phyloP scores from a whole-genome alignment of 2,113 vertebrate species.

The Indicator maculatus region DNA sequence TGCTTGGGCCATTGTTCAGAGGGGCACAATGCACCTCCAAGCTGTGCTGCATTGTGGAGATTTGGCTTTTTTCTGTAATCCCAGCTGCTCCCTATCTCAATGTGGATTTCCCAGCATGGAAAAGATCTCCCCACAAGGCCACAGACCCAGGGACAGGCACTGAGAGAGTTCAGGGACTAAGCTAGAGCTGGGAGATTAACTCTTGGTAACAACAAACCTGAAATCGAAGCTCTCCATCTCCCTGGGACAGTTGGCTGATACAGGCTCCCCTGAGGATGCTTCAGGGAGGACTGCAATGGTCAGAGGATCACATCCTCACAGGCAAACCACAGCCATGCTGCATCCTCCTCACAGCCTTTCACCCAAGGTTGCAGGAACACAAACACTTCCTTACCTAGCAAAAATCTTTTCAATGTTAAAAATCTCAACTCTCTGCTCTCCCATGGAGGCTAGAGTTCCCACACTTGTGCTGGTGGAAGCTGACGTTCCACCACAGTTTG shows the following conservation, averaged over 20 bases:
- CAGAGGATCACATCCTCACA: not conserved
- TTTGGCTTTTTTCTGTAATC: not conserved
- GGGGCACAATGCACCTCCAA: not conserved
- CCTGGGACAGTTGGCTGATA: not conserved
- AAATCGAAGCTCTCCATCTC: not conserved
- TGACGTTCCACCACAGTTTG: not conserved
- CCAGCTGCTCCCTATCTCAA: not conserved
- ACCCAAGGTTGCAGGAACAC: not conserved
- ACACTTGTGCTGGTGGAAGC: not conserved
- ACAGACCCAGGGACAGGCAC: not conserved
- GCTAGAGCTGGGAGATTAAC: not conserved
- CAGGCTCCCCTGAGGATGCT: not conserved
- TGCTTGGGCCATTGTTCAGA: not conserved
- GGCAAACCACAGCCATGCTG: not conserved
- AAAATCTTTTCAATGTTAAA: not conserved
- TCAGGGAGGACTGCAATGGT: not conserved
- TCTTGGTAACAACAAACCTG: not conserved
- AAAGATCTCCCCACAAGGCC: not conserved
- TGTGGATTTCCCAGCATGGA: not conserved
- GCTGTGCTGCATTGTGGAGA: not conserved
- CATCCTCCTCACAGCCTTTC: not conserved
- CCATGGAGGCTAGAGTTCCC: accelerated
- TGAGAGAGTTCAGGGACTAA: not conserved
- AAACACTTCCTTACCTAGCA: not conserved
- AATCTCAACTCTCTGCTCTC: not conserved